These are phyloP conservation scores for Syrphus vitripennis DNA, from an alignment of 2,888 invertebrate species.

Conservation along the genomic window DNA sequence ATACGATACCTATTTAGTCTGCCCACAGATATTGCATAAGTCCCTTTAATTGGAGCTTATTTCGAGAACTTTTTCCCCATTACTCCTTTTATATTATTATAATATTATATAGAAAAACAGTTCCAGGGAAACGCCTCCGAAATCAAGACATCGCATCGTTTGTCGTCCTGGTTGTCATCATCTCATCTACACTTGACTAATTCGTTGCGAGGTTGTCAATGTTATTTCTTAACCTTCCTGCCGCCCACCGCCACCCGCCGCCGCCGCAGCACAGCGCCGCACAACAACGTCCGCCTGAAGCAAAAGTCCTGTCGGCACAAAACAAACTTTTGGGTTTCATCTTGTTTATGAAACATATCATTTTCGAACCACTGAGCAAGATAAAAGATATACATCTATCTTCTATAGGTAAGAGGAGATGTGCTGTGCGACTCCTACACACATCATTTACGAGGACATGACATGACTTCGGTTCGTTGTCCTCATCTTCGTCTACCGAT, in stretches of 20 bases:
- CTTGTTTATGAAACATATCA: slow-evolving; percentile 52
- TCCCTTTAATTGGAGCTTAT: slow-evolving; percentile 36
- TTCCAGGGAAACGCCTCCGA: neutral
- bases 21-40: neutral
- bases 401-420: neutral
- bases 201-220: slow-evolving; percentile 41
- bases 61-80: neutral
- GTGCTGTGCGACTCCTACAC: neutral
- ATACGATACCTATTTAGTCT: too few species aligned
- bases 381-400: slow-evolving; percentile 48
- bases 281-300: neutral
- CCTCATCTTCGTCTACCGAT: neutral
- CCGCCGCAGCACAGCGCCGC: neutral
- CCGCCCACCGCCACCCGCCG: neutral
- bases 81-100: neutral
- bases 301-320: slow-evolving; percentile 29
- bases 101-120: neutral
- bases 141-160: slow-evolving; percentile 17
- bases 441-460: slow-evolving; percentile 23
- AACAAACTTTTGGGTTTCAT: slow-evolving; percentile 13
- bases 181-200: slow-evolving; percentile 36
- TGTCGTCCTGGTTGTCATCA: slow-evolving; percentile 6
- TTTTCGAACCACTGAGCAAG: slow-evolving; percentile 56
- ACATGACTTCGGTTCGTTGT: slow-evolving; percentile 1
- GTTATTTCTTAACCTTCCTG: neutral